Base-by-base conservation (phyloP, 2,113 vertebrate species). In the Anguilla japonica region DNA sequence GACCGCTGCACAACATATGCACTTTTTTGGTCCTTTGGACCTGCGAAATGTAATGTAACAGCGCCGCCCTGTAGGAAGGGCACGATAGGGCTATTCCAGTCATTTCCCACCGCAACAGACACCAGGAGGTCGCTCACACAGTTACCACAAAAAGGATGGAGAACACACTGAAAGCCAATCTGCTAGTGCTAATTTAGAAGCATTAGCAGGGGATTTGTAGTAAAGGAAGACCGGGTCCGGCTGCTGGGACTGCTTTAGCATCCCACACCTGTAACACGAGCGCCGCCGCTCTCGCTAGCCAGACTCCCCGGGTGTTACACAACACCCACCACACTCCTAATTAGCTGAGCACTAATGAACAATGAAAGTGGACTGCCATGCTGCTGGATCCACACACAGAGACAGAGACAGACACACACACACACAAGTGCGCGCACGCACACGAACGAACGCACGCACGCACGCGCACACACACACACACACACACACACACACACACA, bases 261-360 rank as follows among this genome's bases (percentile, higher is more conserved):
- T 46, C 80, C 40, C 40, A 63, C 53, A 56, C 53, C 41, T 67
- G 56, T 50, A 82, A 86, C 6, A 34, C n/a, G 53, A 41, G 78
- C 50, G 41, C 0, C 29, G 53, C 79, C 16, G 26, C 18, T 67
- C 50, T 86, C 78, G 67, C 82, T 86, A 86, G 56, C 57, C 46
- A 34, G 56, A 56, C 18, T 79, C 40, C 22, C 85, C 60, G 34
- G 41, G 50, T 80, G 56, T 39, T 46, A 60, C 56, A 46, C 39
- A 81, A 60, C 40, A 22, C 79, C 41, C 78, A 67, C 79, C 43
- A 80, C n/a, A 53, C 41, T 81, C 43, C 79, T 81, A 81, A 86
- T 60, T 41, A 86, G 40, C 50, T 26, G n/a, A 43, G 79, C n/a
- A n/a, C 84, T 53, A 71, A 85, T 85, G 84, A 85, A 60, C 41